phyloP scores from a whole-genome alignment of 2,113 vertebrate genomes.

The Thunnus thynnus region DNA sequence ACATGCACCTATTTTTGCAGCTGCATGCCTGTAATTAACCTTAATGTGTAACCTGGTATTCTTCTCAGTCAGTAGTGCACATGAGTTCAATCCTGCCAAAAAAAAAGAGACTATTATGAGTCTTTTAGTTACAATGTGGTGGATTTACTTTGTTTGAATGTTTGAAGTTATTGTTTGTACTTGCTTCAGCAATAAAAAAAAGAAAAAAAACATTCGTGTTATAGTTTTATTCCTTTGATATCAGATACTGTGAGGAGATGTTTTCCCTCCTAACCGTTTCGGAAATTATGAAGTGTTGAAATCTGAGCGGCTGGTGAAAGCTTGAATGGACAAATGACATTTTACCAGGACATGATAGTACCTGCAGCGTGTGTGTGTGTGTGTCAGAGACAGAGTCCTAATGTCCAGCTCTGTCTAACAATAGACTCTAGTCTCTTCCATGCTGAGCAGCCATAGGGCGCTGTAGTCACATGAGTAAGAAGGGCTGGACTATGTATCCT shows the following conservation, averaged over 20 bases:
- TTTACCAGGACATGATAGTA: slow-evolving; percentile 28
- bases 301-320: slow-evolving; percentile 48
- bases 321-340: slow-evolving; percentile 32
- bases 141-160: slow-evolving; percentile 82
- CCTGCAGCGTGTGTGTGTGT: slow-evolving; percentile 31
- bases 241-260: neutral
- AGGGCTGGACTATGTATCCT: slow-evolving; percentile 76
- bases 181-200: slow-evolving; percentile 91
- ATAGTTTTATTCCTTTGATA: slow-evolving; percentile 22
- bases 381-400: slow-evolving; percentile 11
- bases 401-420: slow-evolving; percentile 75
- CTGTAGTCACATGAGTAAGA: slow-evolving; percentile 79
- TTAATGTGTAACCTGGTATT: slow-evolving; percentile 7
- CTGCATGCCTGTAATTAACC: slow-evolving; percentile 47
- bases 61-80: slow-evolving; percentile 35
- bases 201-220: neutral
- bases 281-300: slow-evolving; percentile 45
- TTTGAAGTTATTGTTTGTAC: slow-evolving; percentile 83
- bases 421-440: slow-evolving; percentile 67
- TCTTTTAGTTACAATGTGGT: slow-evolving; percentile 32
- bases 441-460: slow-evolving; percentile 67
- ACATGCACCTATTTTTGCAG: neutral
- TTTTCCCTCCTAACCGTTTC: slow-evolving; percentile 8
- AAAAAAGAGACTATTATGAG: slow-evolving; percentile 3
- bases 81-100: slow-evolving; percentile 50